A percentile compares a stretch with the other conserved stretches of the same genome.
phyloP scores from a whole-genome alignment of 1,140 invertebrate genomes.

The Gryon sp. region DNA sequence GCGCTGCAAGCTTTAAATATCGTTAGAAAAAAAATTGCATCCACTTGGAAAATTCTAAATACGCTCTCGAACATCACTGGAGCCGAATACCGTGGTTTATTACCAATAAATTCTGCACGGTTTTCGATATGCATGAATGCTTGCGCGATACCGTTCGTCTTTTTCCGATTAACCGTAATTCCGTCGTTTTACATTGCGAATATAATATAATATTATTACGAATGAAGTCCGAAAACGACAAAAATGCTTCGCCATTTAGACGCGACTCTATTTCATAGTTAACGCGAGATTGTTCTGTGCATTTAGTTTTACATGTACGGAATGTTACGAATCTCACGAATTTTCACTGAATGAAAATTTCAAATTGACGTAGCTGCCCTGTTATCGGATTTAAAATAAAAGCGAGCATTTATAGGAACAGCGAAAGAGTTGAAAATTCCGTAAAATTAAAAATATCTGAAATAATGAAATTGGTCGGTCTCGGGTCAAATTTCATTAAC shows the following conservation, averaged over 20 bases:
- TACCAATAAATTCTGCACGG: conserved; percentile 64
- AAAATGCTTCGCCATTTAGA: conserved; percentile 18
- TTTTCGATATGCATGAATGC: conserved; percentile 64
- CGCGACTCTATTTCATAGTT: conserved; percentile 27
- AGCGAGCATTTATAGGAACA: conserved; percentile 51
- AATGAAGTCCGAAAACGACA: conserved; percentile 38
- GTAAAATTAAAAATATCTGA: conserved; percentile 64
- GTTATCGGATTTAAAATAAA: conserved; percentile 62
- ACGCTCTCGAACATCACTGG: conserved; percentile 59
- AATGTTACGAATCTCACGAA: conserved; percentile 61
- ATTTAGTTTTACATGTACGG: conserved; percentile 61
- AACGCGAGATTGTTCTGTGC: conserved; percentile 36
- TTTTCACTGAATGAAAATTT: conserved; percentile 57
- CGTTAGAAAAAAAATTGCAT: conserved; percentile 62
- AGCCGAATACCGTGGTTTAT: conserved; percentile 65
- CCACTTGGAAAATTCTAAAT: conserved; percentile 64
- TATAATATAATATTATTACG: conserved; percentile 59
- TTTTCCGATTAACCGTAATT: conserved; percentile 60
- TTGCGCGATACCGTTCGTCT: conserved; percentile 59
- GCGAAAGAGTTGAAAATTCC: conserved; percentile 57
- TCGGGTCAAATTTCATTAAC: conserved; percentile 64
- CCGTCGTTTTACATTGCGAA: conserved; percentile 47
- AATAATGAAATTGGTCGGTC: conserved; percentile 62
- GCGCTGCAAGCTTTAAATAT: conserved; percentile 62
- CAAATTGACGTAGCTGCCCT: conserved; percentile 58